Evolutionary conservation across 2,797 vertebrate genomes (phyloP).

Genomic region (Apodemus agrarius): DNA sequence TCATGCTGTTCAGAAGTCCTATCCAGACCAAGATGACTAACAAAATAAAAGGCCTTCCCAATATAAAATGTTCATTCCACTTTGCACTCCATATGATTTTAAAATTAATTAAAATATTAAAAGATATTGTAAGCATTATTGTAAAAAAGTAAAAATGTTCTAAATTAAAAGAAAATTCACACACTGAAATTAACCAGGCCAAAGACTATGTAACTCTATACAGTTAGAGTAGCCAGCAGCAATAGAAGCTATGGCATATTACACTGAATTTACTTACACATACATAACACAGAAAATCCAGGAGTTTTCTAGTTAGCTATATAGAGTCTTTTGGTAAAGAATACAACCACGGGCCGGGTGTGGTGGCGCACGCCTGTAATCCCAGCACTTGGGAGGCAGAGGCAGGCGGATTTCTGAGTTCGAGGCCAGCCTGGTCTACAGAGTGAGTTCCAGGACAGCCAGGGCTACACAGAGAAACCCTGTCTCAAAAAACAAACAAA

Average conservation of each 20-base stretch:
- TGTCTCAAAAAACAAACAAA: too few species aligned
- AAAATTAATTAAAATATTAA: too few species aligned
- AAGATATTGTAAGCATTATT: background rate
- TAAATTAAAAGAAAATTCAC: background rate
- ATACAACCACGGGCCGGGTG: background rate
- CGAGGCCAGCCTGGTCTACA: too few species aligned
- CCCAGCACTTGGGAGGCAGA: too few species aligned
- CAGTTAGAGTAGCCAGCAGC: background rate
- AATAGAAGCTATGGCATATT: too few species aligned
- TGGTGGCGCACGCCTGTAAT: too few species aligned
- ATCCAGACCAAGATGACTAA: background rate
- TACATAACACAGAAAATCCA: background rate
- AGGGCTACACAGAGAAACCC: too few species aligned
- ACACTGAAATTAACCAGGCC: background rate
- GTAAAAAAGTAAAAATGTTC: background rate
- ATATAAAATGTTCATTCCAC: background rate
- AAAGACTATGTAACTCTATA: background rate
- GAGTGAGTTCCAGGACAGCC: too few species aligned
- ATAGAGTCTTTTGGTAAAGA: background rate
- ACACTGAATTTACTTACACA: background rate
- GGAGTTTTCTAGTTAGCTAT: background rate
- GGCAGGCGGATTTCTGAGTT: too few species aligned
- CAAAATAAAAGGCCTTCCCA: background rate
- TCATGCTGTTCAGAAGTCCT: background rate
- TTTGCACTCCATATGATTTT: background rate